phyloP scores from a whole-genome alignment of 1,140 invertebrate species.

The Bombus balteatus region DNA sequence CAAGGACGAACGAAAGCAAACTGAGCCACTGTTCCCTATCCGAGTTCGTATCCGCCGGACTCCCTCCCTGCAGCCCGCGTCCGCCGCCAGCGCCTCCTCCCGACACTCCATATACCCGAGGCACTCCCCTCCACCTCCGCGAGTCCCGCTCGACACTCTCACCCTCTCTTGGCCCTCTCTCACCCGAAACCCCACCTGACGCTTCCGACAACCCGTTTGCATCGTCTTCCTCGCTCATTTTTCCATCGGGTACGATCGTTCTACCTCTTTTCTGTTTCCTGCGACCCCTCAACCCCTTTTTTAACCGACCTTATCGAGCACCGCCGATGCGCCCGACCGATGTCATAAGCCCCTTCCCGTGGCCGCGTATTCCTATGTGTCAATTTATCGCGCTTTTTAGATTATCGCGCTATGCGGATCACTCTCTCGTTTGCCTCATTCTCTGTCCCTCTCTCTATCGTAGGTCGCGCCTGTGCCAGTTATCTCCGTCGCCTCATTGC shows the following conservation, averaged over 20 bases:
- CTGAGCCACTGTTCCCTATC: constrained; percentile 55
- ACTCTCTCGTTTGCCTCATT: not conserved
- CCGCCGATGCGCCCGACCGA: constrained; percentile 34
- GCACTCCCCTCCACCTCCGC: constrained; percentile 11
- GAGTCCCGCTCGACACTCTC: constrained; percentile 49
- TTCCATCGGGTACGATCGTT: constrained; percentile 26
- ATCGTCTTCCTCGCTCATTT: constrained; percentile 58
- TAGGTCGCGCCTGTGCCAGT: not conserved
- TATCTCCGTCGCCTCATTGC: not conserved
- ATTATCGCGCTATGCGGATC: constrained; percentile 43
- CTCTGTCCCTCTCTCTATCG: not conserved
- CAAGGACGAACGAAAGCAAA: constrained; percentile 55
- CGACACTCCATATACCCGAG: constrained; percentile 29
- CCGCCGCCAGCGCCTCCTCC: constrained; percentile 61
- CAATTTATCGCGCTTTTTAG: constrained; percentile 57
- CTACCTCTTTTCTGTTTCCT: constrained; percentile 42
- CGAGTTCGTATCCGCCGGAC: constrained; percentile 66
- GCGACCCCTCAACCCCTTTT: not conserved
- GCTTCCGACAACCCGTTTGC: constrained; percentile 63
- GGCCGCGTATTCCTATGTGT: constrained; percentile 43
- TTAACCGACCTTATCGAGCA: constrained; percentile 33
- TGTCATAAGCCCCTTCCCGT: constrained; percentile 22
- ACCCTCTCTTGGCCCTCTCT: constrained; percentile 48
- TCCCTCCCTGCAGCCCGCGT: constrained; percentile 28
- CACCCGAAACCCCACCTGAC: constrained; percentile 58